Evolutionary conservation across 2,797 vertebrate species (phyloP).

Genomic region (Alauda arvensis): DNA sequence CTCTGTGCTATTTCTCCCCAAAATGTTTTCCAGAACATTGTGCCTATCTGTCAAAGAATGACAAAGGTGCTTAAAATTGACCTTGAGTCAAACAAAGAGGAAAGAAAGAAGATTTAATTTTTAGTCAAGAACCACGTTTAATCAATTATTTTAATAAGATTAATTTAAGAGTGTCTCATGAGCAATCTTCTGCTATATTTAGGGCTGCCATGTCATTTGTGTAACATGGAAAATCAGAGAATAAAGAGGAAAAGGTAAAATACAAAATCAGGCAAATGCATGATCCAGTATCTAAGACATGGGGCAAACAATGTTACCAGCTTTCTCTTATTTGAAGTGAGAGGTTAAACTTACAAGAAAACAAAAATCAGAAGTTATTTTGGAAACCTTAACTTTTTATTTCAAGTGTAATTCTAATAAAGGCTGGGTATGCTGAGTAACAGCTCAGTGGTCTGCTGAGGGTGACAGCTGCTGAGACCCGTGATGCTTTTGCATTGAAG

Average conservation of each 20-base stretch:
- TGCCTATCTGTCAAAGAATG: not conserved
- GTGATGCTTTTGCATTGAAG: not conserved
- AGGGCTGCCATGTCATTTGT: constrained; percentile 23
- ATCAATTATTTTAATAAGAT: constrained; percentile 46
- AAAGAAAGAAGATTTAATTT: constrained; percentile 14
- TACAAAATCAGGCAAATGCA: not conserved
- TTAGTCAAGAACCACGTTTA: constrained; percentile 49
- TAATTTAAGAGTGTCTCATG: constrained; percentile 45
- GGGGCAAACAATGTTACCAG: not conserved
- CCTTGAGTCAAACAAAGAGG: constrained; percentile 38
- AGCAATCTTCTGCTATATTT: constrained; percentile 46
- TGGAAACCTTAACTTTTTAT: not conserved
- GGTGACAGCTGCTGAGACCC: not conserved
- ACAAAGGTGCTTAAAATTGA: constrained; percentile 52
- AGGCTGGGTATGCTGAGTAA: not conserved
- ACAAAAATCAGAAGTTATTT: not conserved
- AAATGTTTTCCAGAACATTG: constrained; percentile 5
- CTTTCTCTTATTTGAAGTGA: not conserved
- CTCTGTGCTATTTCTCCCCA: not conserved
- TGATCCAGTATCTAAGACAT: not conserved
- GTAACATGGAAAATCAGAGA: constrained; percentile 30
- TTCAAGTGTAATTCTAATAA: not conserved
- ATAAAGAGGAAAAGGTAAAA: constrained; percentile 9
- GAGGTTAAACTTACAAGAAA: not conserved
- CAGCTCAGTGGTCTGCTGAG: not conserved